Evolutionary conservation across 2,113 vertebrate genomes (phyloP).

Genomic region (Boulengeromyrus knoepffleri): DNA sequence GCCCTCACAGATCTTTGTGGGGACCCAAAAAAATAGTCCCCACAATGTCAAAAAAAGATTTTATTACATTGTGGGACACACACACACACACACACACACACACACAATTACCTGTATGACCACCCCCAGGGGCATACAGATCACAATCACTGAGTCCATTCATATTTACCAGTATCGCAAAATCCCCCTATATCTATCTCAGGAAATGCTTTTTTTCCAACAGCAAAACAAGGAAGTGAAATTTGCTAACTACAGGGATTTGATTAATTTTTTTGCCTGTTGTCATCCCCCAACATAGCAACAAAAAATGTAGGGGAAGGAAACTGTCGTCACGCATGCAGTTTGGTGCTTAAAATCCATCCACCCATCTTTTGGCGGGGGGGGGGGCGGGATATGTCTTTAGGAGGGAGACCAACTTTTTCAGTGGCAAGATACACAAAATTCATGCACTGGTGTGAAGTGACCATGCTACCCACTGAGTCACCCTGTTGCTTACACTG

Average conservation of each 20-base stretch:
- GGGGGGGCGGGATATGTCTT: neutral
- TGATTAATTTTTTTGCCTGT: constrained; percentile 34
- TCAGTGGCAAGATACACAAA: neutral
- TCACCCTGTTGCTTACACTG: neutral
- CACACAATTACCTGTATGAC: neutral
- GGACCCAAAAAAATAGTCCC: no score
- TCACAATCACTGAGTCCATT: constrained; percentile 50
- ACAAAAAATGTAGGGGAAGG: constrained; percentile 34
- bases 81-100: neutral
- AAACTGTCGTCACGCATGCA: constrained; percentile 20
- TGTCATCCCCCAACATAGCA: constrained; percentile 39
- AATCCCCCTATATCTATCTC: constrained; percentile 60
- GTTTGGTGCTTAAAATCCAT: constrained; percentile 5
- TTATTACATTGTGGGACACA: neutral
- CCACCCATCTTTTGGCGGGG: constrained; percentile 10
- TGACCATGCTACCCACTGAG: neutral
- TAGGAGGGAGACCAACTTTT: neutral
- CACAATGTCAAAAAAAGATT: no score
- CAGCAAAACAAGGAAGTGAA: constrained; percentile 51
- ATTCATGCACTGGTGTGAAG: no score
- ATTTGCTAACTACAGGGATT: constrained; percentile 55
- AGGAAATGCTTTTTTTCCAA: constrained; percentile 38
- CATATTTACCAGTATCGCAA: constrained; percentile 61
- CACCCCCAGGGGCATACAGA: constrained; percentile 25
- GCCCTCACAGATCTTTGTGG: no score